Conservation (phyloP, 2,797 vertebrate genomes). For the Chaetophractus vellerosus region DNA sequence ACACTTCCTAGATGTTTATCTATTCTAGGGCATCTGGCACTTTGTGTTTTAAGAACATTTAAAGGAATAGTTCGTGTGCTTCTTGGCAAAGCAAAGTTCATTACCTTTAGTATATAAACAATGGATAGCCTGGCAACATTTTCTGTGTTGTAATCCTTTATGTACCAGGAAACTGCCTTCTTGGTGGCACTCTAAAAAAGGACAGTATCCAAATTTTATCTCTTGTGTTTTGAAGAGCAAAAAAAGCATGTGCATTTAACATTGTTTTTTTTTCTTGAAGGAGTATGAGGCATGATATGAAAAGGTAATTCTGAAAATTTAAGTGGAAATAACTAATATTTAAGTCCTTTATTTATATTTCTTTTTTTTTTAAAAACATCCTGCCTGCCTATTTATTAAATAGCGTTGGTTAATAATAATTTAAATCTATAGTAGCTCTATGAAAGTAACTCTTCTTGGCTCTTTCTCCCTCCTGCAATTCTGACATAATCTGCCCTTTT, state of each 20-base stretch:
- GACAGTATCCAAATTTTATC: not conserved
- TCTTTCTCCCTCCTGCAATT: not conserved
- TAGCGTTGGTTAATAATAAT: not conserved
- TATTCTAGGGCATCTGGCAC: not conserved
- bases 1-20: not conserved
- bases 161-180: not conserved
- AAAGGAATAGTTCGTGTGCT: not conserved
- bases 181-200: not conserved
- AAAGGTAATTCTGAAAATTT: constrained; percentile 32
- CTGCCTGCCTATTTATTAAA: not conserved
- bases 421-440: not conserved
- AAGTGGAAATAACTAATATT: constrained; percentile 10
- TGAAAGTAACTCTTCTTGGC: not conserved
- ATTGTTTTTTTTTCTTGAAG: constrained; percentile 35
- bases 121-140: not conserved
- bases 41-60: constrained; percentile 53
- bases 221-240: too few relatives aligned
- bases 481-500: not conserved
- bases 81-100: constrained; percentile 42
- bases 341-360: not conserved
- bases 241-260: not conserved
- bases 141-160: constrained; percentile 24
- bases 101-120: not conserved
- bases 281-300: not conserved
- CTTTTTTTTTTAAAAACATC: not conserved